phyloP scores from a whole-genome alignment of 2,797 vertebrate genomes.

The Siniperca undulata region DNA sequence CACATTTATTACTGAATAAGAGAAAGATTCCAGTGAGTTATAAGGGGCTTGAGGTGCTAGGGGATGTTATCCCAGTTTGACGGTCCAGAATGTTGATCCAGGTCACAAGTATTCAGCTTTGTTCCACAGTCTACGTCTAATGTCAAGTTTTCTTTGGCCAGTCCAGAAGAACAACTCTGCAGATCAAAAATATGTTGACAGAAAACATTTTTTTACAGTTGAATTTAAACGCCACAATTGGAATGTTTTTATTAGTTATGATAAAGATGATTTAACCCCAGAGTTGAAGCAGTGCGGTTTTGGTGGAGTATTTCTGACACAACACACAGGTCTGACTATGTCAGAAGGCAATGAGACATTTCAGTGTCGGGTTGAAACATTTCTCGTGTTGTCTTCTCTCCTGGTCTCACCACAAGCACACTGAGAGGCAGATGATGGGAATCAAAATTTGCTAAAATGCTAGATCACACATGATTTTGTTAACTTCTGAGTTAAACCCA shows the following conservation, averaged over 20 bases:
- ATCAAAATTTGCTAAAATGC: constrained; percentile 9
- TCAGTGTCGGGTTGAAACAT: constrained; percentile 38
- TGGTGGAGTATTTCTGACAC: constrained; percentile 11
- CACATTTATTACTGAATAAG: constrained; percentile 6
- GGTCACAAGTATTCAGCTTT: constrained; percentile 5
- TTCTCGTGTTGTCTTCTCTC: constrained; percentile 33
- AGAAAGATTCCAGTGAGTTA: constrained; percentile 8
- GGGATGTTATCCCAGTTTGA: constrained; percentile 18
- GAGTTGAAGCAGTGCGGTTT: constrained; percentile 25
- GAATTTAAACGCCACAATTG: constrained; percentile 12
- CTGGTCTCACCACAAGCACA: constrained; percentile 37
- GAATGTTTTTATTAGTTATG: constrained; percentile 29
- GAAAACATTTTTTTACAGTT: background rate
- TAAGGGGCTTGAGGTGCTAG: background rate
- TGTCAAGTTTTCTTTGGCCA: constrained; percentile 6
- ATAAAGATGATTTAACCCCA: constrained; percentile 35
- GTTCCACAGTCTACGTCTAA: background rate
- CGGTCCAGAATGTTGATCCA: constrained; percentile 32
- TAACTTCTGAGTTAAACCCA: constrained; percentile 7
- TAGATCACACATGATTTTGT: constrained; percentile 6
- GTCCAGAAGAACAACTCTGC: constrained; percentile 1
- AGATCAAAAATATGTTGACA: constrained; percentile 37
- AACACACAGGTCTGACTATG: background rate
- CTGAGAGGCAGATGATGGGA: constrained; percentile 42
- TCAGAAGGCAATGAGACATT: constrained; percentile 11